Percentiles rank a stretch among this genome's conserved stretches.
Evolutionary conservation across 2,113 vertebrate species (phyloP).

Genomic region (Prolemur simus): DNA sequence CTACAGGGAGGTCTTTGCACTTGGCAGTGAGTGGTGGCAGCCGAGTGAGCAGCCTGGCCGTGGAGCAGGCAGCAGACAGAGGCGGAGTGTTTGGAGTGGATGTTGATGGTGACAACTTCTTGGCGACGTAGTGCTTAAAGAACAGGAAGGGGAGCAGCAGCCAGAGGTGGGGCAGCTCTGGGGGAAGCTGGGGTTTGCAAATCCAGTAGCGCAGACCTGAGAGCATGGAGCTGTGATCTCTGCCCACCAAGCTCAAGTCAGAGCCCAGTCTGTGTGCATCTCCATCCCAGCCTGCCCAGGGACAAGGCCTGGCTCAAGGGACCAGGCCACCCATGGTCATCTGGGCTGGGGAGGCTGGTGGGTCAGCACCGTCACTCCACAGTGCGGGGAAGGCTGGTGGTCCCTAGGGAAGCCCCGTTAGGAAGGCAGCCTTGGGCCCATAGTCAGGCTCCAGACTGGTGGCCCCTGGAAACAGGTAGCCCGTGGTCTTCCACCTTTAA

Average conservation of each 20-base stretch:
- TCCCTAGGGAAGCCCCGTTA: neutral
- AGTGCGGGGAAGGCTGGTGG: neutral
- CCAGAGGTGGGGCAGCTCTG: neutral
- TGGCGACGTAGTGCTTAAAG: neutral
- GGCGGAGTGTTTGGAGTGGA: neutral
- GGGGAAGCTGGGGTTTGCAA: neutral
- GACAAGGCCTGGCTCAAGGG: neutral
- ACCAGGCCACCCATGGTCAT: neutral
- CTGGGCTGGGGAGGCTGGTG: neutral
- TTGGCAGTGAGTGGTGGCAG: neutral
- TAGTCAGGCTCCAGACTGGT: neutral
- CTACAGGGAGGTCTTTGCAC: neutral
- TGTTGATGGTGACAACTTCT: neutral
- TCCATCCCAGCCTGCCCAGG: neutral
- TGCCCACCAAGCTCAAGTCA: neutral
- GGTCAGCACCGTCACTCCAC: neutral
- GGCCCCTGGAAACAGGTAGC: neutral
- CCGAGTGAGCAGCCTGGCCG: neutral
- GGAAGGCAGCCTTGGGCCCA: neutral
- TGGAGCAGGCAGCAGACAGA: neutral
- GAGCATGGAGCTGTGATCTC: neutral
- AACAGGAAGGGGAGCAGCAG: neutral
- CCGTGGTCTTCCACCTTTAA: neutral
- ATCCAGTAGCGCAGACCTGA: neutral
- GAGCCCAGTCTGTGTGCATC: neutral